A percentile compares a stretch with the other conserved stretches of the same genome.
phyloP scores from a whole-genome alignment of 2,113 vertebrate genomes.

The Oryzias curvinotus region DNA sequence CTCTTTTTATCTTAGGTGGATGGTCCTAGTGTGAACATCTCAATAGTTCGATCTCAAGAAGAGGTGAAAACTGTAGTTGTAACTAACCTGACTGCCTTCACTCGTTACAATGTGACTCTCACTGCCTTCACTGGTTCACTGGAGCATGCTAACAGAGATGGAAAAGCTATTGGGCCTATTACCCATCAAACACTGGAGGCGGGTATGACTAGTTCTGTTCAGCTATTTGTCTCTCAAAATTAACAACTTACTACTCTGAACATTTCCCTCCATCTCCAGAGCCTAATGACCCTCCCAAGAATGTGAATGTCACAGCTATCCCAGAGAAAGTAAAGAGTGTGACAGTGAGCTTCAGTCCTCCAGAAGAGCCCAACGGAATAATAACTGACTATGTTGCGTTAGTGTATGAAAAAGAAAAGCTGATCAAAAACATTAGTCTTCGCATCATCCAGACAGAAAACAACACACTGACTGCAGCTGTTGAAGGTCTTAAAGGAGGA shows the following conservation, averaged over 20 bases:
- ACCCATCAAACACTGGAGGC: conserved; percentile 87
- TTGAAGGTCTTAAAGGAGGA: conserved; percentile 93
- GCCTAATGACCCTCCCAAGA: conserved; percentile 91
- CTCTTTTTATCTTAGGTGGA: conserved; percentile 76
- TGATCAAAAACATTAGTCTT: conserved; percentile 80
- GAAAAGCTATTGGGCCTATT: conserved; percentile 80
- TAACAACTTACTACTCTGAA: background rate
- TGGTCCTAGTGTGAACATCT: conserved; percentile 79
- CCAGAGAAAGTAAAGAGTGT: conserved; percentile 89
- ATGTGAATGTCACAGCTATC: conserved; percentile 86
- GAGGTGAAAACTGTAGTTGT: conserved; percentile 81
- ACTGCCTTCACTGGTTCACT: conserved; percentile 86
- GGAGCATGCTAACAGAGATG: conserved; percentile 75
- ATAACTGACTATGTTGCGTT: conserved; percentile 88
- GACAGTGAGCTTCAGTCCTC: conserved; percentile 88
- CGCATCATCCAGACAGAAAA: conserved; percentile 79
- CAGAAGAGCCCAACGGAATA: conserved; percentile 89
- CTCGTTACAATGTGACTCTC: conserved; percentile 85
- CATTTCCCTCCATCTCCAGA: conserved; percentile 70
- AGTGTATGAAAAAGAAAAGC: conserved; percentile 82
- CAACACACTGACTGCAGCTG: conserved; percentile 81
- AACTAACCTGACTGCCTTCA: conserved; percentile 87
- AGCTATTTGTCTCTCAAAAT: background rate
- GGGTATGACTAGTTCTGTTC: conserved; percentile 68
- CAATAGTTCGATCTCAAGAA: conserved; percentile 77